Base-by-base conservation (phyloP, 2,888 invertebrate genomes). In the Yponomeuta evonymella region DNA sequence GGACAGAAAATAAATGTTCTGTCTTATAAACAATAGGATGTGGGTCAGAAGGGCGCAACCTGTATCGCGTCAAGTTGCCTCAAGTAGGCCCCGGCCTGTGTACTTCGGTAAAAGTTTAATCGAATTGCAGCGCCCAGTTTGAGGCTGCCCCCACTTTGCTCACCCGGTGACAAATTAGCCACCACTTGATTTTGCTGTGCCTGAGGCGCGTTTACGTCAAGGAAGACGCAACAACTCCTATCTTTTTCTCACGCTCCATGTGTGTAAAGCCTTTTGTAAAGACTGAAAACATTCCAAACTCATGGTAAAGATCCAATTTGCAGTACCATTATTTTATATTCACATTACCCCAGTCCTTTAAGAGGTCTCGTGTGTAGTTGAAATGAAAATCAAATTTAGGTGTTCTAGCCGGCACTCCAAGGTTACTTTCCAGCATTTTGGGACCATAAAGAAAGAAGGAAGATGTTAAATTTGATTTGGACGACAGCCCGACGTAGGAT, bases 401-500 rank as follows among this genome's bases (percentile, higher is more conserved):
- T 58, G 51, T 58, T 58, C 51, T 58, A 58, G 12, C 51, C 5
- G 12, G 51, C 51, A 58, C 51, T 58, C 51, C 51, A 58, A 58
- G 51, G 51, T 78, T 75, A 73, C 78, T 74, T 78, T 76, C 80
- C 74, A 77, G 78, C 76, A 76, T 79, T 80, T 80, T 79, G 77
- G 78, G 78, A 74, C 77, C 81, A 79, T 84, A 83, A 83, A 80
- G 85, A 88, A 85, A 89, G 86, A 88, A 89, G 85, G 85, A 86
- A 88, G 87, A 85, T 84, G 82, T 81, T 86, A 89, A 90, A 92
- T 91, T 91, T 86, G 89, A 91, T 91, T 91, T 89, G 82, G 78
- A 81, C 77, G 83, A 82, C 81, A 85, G 82, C 79, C 81, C 62
- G 48, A 48, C 79, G 78, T 78, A 79, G 85, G 83, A 83, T 84